Base-by-base conservation (phyloP, 2,888 invertebrate genomes). In the Ecdyonurus torrentis region DNA sequence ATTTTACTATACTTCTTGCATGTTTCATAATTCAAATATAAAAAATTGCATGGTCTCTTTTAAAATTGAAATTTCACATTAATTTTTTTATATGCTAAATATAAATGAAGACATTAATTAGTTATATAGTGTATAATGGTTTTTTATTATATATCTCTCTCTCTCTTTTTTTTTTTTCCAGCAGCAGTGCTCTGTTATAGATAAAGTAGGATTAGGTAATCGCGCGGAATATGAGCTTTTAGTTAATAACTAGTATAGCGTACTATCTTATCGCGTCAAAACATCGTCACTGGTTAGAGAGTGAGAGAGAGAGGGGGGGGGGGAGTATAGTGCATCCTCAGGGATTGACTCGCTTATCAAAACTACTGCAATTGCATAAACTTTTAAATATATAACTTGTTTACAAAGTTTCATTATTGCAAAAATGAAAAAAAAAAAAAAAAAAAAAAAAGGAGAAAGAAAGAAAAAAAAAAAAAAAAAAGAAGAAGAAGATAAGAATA, bases 311-410 rank as follows among this genome's bases (percentile, higher is more conserved):
- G n/a, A n/a, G 60, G 37, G 23, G 61, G 55, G 7, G 63, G 55
- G 63, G 53, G 63, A 63, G 63, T 63, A 63, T n/a, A 63, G 60
- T 63, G 63, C 63, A 61, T 63, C 63, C 60, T 10, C 5, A 37
- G 15, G 37, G 37, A 37, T 37, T 37, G n/a, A n/a, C n/a, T n/a
- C n/a, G n/a, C n/a, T 63, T 63, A 63, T 58, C 58, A 53, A 58
- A 63, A 52, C 37, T 59, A 19, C 23, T 61, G 2, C 55, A 25
- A 23, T 58, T 61, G 60, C 15, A 37, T 37, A 15, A 37, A 37
- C 5, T 37, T 37, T 37, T 37, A 5, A 37, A 15, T 37, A n/a
- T n/a, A 37, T 37, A 37, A 37, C 37, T 37, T 37, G 5, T 37
- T 37, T 37, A 15, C 5, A 37, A 37, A 37, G 37, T 37, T 37